Conservation (phyloP, 2,113 vertebrate genomes). For the Coturnix japonica region DNA sequence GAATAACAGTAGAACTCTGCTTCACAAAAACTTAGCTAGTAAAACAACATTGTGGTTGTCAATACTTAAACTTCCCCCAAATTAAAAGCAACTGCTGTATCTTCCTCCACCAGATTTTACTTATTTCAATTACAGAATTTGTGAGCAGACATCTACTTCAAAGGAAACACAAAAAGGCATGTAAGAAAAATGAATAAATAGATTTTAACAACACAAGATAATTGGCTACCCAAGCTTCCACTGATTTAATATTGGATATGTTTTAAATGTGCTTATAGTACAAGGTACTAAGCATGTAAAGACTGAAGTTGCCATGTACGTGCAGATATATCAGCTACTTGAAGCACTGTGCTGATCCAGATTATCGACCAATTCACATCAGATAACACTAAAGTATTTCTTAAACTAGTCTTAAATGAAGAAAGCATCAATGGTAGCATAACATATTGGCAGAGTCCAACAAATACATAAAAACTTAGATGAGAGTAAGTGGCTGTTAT, state of each 20-base stretch:
- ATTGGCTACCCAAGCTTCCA: background rate
- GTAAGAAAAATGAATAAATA: background rate
- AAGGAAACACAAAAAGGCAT: background rate
- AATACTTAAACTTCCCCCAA: background rate
- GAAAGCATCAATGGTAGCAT: background rate
- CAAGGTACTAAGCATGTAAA: background rate
- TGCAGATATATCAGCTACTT: background rate
- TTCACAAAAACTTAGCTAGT: background rate
- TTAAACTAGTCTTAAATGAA: background rate
- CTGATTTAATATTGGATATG: background rate
- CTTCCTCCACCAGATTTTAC: background rate
- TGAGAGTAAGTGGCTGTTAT: background rate
- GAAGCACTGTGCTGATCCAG: no score
- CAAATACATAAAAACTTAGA: background rate
- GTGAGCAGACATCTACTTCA: background rate
- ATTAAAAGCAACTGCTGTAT: background rate
- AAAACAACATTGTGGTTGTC: background rate
- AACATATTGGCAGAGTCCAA: background rate
- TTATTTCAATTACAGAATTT: background rate
- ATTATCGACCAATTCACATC: background rate
- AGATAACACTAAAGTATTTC: background rate
- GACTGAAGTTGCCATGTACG: background rate
- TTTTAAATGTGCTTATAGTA: background rate
- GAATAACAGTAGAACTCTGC: background rate
- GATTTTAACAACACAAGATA: background rate